A percentile compares a stretch with the other conserved stretches of the same genome.
Evolutionary conservation across 2,797 vertebrate genomes (phyloP).

Genomic region (Acanthopagrus latus): DNA sequence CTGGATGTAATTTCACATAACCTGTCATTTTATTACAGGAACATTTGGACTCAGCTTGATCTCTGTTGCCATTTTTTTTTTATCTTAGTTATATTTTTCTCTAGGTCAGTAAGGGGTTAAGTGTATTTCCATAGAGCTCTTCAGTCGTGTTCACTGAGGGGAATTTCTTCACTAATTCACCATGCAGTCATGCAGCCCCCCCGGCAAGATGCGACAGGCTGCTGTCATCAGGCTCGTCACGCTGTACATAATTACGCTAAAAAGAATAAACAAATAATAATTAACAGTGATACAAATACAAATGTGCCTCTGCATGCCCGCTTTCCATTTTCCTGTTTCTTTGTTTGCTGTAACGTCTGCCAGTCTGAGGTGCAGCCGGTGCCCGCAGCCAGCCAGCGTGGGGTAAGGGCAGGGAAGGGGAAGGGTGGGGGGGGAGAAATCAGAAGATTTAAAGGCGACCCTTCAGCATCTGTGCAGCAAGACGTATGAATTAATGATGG

Average conservation of each 20-base stretch:
- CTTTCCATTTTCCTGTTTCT: constrained; percentile 36
- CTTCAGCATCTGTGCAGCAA: constrained; percentile 76
- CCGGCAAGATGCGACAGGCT: background rate
- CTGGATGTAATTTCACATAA: background rate
- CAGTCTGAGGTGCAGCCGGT: constrained; percentile 16
- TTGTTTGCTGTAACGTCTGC: constrained; percentile 59
- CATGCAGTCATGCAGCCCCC: background rate
- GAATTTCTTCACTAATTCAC: constrained; percentile 29
- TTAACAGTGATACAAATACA: background rate
- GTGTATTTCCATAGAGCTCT: background rate
- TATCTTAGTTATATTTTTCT: background rate
- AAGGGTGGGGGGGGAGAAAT: constrained; percentile 55
- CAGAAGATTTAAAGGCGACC: constrained; percentile 79
- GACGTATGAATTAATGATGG: constrained; percentile 83
- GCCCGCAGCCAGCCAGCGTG: constrained; percentile 33
- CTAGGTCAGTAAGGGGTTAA: background rate
- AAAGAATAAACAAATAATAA: background rate
- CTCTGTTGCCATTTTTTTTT: background rate
- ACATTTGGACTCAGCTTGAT: background rate
- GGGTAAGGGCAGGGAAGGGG: constrained; percentile 34
- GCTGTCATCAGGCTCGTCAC: background rate
- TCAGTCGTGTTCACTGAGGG: background rate
- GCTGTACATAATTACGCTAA: background rate
- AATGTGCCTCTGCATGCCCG: background rate
- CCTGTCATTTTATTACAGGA: background rate